Evolutionary conservation across 2,113 vertebrate species (phyloP), one percentile per base, ranked within the genome.

Genomic region (Apus apus): DNA sequence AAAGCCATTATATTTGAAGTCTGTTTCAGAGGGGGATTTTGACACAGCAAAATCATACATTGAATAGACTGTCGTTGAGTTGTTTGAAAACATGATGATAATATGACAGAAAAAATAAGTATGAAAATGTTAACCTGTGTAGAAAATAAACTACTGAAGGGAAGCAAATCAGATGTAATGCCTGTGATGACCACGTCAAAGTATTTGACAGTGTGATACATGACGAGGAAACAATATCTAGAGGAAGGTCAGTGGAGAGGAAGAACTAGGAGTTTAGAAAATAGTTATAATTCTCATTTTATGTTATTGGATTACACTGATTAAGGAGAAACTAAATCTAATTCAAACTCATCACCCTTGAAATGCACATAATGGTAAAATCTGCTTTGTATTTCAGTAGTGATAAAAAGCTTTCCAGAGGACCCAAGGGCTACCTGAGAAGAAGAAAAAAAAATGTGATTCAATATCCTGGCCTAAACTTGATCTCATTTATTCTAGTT

Each of bases 51-150:
- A 74, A 76, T 88, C 23, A 34, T 87, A 40, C 32, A 16, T 51
- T 57, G 64, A 81, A 34, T 87, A 6, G 36, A 29, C 27, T 82
- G 15, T 86, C 88, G 87, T 64, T 84, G 89, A 94, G 65, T 90
- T 90, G 53, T 92, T 61, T 89, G 93, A 85, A 91, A 92, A 54
- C 70, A 85, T 70, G 87, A 92, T 87, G 67, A 50, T 85, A 92
- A 95, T 73, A 53, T 94, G 89, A 57, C 57, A 85, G 68, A 23
- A 88, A n/a, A 82, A 86, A 62, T 19, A 71, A 86, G 84, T 58
- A 40, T 60, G 50, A 48, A 81, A 85, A 65, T 2, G 12, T 58
- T 76, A 50, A 48, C 82, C 79, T 58, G 23, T 54, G 56, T 45
- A 51, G 57, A 68, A 89, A 75, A 87, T 78, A 29, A 93, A 40